Evolutionary conservation across 2,113 vertebrate species (phyloP), one percentile per base, ranked within the genome.

Genomic region (Globicephala melas): DNA sequence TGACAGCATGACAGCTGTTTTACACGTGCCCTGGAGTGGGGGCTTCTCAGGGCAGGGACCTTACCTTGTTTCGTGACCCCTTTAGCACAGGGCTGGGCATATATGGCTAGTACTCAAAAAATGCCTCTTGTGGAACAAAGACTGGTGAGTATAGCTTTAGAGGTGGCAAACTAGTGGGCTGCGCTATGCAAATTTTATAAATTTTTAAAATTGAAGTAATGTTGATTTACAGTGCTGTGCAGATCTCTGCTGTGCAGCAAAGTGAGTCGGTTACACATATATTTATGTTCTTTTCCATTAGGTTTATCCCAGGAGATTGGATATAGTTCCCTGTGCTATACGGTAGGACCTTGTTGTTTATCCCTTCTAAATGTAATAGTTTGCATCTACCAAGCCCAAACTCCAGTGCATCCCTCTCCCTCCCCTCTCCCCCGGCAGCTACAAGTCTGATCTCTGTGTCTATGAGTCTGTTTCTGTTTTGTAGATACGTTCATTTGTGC

Each of bases 181-280:
- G 3, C 0, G 8, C 20, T 1, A 11, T 5, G 38, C 62, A 31
- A 1, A 38, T 1, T 11, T 20, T 33, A 76, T 17, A 20, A 11
- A 6, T 2, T 20, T 74, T 76, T 50, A 6, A 31, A 20, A 47
- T 9, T 6, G 17, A 50, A 76, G 44, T 33, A 6, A 9, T 31
- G 6, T 50, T 76, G 44, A 76, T 50, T 50, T 33, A 1, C 0
- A 76, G 17, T 3, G 2, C 10, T 76, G 44, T 20, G 44, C 73
- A 44, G 11, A 20, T 44, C 73, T 76, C 28, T 76, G 73, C 18
- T 50, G 44, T 76, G 47, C 4, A 33, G 1, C 73, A 11, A 15
- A 33, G 44, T 33, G 44, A 50, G 17, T 74, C 14, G 2, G 17
- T 50, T 33, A 50, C 47, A 11, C 28, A 76, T 28, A 33, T 33